Evolutionary conservation across 2,113 vertebrate genomes (phyloP), one percentile per base, ranked within the genome.

Genomic region (Trichechus manatus): DNA sequence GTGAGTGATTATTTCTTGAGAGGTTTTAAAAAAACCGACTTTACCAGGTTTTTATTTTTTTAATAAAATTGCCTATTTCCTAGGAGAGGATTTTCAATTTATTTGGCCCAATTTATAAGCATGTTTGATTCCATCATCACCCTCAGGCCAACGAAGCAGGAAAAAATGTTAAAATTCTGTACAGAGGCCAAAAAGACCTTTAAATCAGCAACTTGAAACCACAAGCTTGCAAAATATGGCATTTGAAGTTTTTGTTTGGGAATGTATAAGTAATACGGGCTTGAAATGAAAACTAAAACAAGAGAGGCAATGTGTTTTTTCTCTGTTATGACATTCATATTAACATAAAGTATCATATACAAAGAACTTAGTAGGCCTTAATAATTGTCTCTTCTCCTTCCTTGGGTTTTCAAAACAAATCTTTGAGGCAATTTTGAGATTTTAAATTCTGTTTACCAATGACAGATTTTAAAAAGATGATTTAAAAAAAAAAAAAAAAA

Each of bases 171-270:
- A 98, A 96, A 98, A 98, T 96, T 96, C 96, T 98, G 94, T 97
- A 97, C 96, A 97, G 97, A 98, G 98, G 96, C 98, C 97, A 98
- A 74, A 68, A 98, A 98, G 97, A 98, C 88, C 97, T 98, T 97
- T 97, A 98, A 98, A 97, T 94, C 96, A 98, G 97, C 91, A 97
- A 97, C 96, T 97, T 97, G 98, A 98, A 98, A 98, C 95, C 97
- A 88, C 89, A 96, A 94, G 94, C 96, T 97, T 53, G 0, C 42
- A 97, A 98, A 97, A 95, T 93, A 96, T 77, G 0, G 85, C 82
- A 97, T 97, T 97, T 96, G 87, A 97, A 98, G 96, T 98, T 98
- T 97, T 97, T 98, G 94, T 97, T 97, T 96, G 94, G 96, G 95
- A 98, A 96, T 91, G 82, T 97, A 96, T 94, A 96, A 89, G 83